These are phyloP conservation scores for Adrianichthys oophorus DNA, from an alignment of 2,797 vertebrate genomes.

Conservation along the genomic window DNA sequence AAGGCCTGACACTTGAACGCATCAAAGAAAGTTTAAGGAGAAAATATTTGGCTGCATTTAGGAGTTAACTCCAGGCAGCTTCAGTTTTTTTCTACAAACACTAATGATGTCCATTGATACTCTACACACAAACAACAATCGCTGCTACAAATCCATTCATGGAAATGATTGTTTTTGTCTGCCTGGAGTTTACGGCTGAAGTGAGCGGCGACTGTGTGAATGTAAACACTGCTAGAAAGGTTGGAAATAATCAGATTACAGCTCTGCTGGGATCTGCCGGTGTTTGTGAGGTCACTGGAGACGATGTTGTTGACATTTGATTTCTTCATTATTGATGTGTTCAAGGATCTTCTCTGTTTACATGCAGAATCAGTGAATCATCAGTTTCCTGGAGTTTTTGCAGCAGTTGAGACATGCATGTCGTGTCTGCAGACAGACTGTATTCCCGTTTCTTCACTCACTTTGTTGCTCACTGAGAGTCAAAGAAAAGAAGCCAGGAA, in stretches of 20 bases:
- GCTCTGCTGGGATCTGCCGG: background rate
- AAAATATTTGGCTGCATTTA: too few relatives aligned
- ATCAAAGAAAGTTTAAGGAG: too few relatives aligned
- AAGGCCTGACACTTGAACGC: too few relatives aligned
- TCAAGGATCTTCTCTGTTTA: background rate
- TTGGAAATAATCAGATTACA: conserved; percentile 6
- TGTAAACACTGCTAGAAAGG: background rate
- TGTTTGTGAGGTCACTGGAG: background rate
- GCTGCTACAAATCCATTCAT: too few relatives aligned
- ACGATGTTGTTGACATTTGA: background rate
- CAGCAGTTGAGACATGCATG: background rate
- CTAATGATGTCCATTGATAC: too few relatives aligned
- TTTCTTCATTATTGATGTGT: background rate
- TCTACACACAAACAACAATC: too few relatives aligned
- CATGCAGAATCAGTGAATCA: background rate
- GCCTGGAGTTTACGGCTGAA: background rate
- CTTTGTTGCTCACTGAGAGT: too few relatives aligned
- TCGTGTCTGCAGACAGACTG: too few relatives aligned
- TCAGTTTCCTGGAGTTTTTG: background rate
- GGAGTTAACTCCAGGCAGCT: too few relatives aligned
- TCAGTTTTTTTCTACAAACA: too few relatives aligned
- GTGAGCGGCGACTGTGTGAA: background rate
- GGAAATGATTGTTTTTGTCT: background rate
- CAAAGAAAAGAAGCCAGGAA: background rate
- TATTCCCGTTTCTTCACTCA: too few relatives aligned